Evolutionary conservation across 1,140 invertebrate genomes (phyloP), one percentile per base, ranked within the genome.

Genomic region (Drosophila asahinai): DNA sequence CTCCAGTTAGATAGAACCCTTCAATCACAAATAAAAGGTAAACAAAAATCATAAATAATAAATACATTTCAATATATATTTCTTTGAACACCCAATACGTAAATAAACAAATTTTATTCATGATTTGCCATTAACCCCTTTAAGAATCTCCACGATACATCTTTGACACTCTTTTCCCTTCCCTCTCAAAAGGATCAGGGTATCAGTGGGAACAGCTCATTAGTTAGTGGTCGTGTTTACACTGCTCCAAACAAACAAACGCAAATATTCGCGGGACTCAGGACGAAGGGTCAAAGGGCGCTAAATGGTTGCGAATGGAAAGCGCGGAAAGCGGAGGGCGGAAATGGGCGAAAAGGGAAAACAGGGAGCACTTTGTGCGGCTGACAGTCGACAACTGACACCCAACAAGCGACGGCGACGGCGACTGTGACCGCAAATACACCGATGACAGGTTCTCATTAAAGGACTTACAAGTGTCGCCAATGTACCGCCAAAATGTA

Each of bases 141-240:
- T 14, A 54, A 5, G 51, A 19, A 19, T 15, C 12, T 15, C 33
- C 11, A 15, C 12, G 14, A 36, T 54, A 19, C 11, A 36, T 36
- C n/a, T 11, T 36, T 27, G 59, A 6, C 22, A 17, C 12, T 27
- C 30, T 11, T 36, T 30, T 17, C 12, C 17, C 5, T 36, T 5
- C 38, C 22, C 47, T 5, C 8, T 1, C 19, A n/a, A 38, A n/a
- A n/a, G 25, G n/a, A 67, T 71, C 48, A 33, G 12, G 33, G 30
- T 55, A 38, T n/a, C 22, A 27, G 52, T 27, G 30, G 19, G 15
- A 58, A 42, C 47, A 52, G 47, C 49, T 51, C 71, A 55, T 75
- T 74, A 75, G 72, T 75, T 75, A 47, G 43, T 75, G 59, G 72
- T 38, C 49, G 42, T 75, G 72, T 64, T 75, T 74, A 51, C 72